Evolutionary conservation across 2,888 invertebrate species (phyloP), one percentile per base, ranked within the genome.

Genomic region (Diplolepis rosae): DNA sequence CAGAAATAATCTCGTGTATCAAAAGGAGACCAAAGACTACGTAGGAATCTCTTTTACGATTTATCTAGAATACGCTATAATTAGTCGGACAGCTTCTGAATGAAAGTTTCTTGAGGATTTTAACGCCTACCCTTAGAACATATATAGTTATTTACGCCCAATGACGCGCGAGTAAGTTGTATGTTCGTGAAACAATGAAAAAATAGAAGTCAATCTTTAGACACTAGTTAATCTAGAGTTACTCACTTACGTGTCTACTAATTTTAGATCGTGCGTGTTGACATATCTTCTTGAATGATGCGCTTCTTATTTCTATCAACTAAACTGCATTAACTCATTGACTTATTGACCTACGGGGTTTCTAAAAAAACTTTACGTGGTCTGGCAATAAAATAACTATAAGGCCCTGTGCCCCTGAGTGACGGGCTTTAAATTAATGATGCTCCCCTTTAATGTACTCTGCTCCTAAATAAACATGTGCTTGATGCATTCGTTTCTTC

Each of bases 91-190:
- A 39, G 13, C 22, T 56, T 56, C 35, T 56, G 56, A 56, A 56
- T 56, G 56, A 56, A 56, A 56, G 32, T 56, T 56, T 39, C 56
- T 35, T 35, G 35, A 56, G 56, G 56, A 32, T 56, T 56, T 56
- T 56, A 24, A 56, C 56, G 56, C 35, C 32, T 56, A 35, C 22
- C 22, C 24, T 56, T 6, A 5, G 13, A n/a, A 22, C 13, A 35
- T 56, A n/a, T 52, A 35, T 56, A 22, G 35, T 35, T 35, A 56
- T 56, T 56, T 56, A 56, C 56, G 56, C 32, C 22, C 32, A 13
- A 32, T 56, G 56, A 56, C 56, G 56, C 56, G 24, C 56, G 35
- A 32, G 18, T 13, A 22, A 56, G 22, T 56, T 56, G 35, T 56
- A 24, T 13, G 24, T 39, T 35, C 22, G 27, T n/a, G n/a, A n/a